phyloP scores from a whole-genome alignment of 1,140 invertebrate species.

The Sweltsa coloradensis region DNA sequence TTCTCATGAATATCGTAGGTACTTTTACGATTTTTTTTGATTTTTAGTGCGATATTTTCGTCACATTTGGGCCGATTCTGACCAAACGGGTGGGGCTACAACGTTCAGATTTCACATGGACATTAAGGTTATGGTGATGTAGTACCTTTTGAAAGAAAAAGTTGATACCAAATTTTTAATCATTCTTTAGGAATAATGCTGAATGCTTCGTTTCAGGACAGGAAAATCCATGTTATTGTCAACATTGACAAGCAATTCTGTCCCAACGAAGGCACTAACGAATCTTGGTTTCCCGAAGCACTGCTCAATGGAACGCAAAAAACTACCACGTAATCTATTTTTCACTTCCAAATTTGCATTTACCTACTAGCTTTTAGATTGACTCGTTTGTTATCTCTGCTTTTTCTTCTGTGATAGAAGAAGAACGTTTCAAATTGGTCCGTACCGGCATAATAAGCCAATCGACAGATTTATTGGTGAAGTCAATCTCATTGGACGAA shows the following conservation, averaged over 20 bases:
- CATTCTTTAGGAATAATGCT: too few species aligned
- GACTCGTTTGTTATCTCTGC: too few species aligned
- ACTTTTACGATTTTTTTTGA: too few species aligned
- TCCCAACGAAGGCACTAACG: constrained; percentile 73
- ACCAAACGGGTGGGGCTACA: too few species aligned
- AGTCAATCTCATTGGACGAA: neutral
- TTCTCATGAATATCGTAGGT: too few species aligned
- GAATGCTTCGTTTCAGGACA: constrained; percentile 37
- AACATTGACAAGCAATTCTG: constrained; percentile 34
- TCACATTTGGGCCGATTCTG: too few species aligned
- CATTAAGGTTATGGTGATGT: too few species aligned
- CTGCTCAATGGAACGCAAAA: constrained; percentile 33
- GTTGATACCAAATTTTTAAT: too few species aligned
- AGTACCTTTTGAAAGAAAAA: too few species aligned
- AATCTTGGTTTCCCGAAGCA: constrained; percentile 49
- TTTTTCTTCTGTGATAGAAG: neutral
- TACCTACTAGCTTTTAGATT: neutral
- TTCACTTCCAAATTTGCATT: neutral
- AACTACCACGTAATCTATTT: neutral
- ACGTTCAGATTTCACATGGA: too few species aligned
- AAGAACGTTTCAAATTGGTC: constrained; percentile 6
- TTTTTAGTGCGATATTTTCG: too few species aligned
- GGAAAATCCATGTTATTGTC: constrained; percentile 59
- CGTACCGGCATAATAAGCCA: neutral
- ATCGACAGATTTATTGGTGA: neutral